Base-by-base conservation (phyloP, 2,888 invertebrate species). In the Osmoderma eremita region DNA sequence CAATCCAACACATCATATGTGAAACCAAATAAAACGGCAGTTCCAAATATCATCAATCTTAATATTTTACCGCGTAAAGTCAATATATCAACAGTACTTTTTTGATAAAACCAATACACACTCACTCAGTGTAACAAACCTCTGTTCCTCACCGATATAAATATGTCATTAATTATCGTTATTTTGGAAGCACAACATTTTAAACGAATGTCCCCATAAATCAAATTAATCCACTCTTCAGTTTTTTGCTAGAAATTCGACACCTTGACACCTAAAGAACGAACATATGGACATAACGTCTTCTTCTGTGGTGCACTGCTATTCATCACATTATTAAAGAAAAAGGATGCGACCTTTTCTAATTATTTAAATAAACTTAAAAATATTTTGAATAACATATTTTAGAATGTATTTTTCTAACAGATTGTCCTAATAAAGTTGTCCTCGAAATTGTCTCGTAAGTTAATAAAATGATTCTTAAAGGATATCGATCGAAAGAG, bases 211-310 rank as follows among this genome's bases (percentile, higher is more conserved):
- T 53, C 51, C 53, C 51, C 64, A 64, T 64, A 64, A 64, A 64
- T 64, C 64, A 64, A 64, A 64, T 64, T 64, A 64, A 64, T 64
- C 51, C 64, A 64, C 41, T 53, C 64, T 15, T 64, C 41, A 53
- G 53, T 53, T 64, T n/a, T 64, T 64, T 64, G 64, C 64, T 53
- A 64, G 64, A 22, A 64, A 64, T 20, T 42, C 42, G 64, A 64
- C 45, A 50, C 64, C 30, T 3, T 51, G 50, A 53, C 64, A 41
- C 51, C 64, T 64, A 61, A 61, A 56, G 45, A 61, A 61, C 45
- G 30, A 48, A 61, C 58, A 61, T 45, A 61, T 61, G 58, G n/a
- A n/a, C n/a, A n/a, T 30, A 38, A 38, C 51, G 36, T 45, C 58
- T 45, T 24, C 8, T 10, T 13, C 24, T 24, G 15, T 58, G 58